Percentiles rank a stretch among this genome's conserved stretches.
Conservation (phyloP, 2,888 invertebrate species). For the Ommatoiulus sabulosus region DNA sequence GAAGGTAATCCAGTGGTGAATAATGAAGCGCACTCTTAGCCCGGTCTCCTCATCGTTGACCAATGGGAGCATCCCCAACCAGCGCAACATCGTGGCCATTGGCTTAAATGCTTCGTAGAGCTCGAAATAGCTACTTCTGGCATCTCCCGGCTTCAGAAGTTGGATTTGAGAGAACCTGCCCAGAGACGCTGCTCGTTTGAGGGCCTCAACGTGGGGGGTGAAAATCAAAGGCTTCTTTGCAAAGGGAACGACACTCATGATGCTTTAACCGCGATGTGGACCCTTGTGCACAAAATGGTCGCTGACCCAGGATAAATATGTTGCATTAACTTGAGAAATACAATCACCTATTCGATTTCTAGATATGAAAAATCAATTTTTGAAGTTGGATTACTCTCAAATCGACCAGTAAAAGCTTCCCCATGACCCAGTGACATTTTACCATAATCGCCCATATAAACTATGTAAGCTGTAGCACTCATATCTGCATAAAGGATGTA, state of each 20-base stretch:
- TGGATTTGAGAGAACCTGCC: background rate
- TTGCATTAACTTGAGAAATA: background rate
- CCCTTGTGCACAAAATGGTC: too few species aligned
- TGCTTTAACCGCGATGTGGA: too few species aligned
- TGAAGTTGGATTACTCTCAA: too few species aligned
- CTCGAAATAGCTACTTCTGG: background rate
- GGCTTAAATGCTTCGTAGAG: background rate
- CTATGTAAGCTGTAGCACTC: too few species aligned
- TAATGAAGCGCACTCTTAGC: background rate
- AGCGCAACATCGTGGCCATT: background rate
- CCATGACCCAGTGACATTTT: too few species aligned
- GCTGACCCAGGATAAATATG: background rate
- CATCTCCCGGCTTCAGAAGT: background rate
- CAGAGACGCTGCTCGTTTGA: background rate
- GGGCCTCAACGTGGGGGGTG: background rate
- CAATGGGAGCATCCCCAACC: slow-evolving; percentile 45
- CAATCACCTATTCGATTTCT: too few species aligned
- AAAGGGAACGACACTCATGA: too few species aligned
- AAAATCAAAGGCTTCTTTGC: background rate
- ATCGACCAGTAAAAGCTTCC: too few species aligned
- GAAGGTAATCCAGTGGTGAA: background rate
- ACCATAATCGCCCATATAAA: too few species aligned
- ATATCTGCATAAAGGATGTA: too few species aligned
- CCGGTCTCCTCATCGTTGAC: background rate
- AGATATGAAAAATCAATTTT: too few species aligned